Evolutionary conservation across 2,888 invertebrate species (phyloP).

Genomic region (Agrotis segetum): DNA sequence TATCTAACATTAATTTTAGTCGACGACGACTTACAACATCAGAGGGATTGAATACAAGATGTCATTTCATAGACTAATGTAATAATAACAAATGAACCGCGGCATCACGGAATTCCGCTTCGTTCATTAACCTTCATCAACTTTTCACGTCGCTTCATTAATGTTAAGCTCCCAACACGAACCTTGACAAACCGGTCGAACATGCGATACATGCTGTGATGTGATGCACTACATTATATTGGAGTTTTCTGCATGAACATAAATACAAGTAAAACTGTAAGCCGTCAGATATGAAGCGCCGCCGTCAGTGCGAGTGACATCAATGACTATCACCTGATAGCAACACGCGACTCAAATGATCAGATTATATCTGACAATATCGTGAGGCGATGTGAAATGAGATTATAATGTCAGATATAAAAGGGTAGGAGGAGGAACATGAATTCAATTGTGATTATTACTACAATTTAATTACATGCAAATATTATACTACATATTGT

Average conservation of each 20-base stretch:
- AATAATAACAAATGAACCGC: neutral
- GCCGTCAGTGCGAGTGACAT: neutral
- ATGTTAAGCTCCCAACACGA: conserved; percentile 6
- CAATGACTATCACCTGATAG: neutral
- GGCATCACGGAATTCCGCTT: no score
- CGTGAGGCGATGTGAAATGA: no score
- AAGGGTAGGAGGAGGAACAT: no score
- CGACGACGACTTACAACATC: neutral
- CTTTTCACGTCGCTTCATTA: neutral
- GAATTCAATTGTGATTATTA: no score
- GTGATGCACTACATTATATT: neutral
- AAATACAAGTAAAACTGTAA: neutral
- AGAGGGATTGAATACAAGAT: neutral
- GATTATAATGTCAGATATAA: neutral
- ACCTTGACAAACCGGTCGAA: neutral
- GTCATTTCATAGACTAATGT: neutral
- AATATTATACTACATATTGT: no score
- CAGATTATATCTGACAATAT: neutral
- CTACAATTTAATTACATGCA: no score
- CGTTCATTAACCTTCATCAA: conserved; percentile 5
- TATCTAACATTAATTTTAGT: neutral
- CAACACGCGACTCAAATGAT: neutral
- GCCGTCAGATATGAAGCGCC: neutral
- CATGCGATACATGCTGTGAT: no score
- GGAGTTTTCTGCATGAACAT: neutral